Evolutionary conservation across 2,797 vertebrate genomes (phyloP).

Genomic region (Crotalus adamanteus): DNA sequence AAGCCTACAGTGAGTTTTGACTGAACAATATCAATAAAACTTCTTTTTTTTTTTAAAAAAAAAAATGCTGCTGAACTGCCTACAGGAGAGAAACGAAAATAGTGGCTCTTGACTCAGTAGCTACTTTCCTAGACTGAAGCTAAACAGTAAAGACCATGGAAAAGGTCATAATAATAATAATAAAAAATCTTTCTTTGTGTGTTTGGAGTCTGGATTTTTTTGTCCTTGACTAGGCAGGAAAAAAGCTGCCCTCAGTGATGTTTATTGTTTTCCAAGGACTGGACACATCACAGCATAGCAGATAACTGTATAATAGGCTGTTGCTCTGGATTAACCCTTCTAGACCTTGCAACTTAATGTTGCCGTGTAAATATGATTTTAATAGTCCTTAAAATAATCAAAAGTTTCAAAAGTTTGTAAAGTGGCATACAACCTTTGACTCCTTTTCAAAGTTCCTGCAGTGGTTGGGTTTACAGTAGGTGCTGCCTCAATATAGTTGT

Average conservation of each 20-base stretch:
- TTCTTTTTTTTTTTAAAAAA: background rate
- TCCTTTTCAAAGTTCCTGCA: background rate
- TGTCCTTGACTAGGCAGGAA: background rate
- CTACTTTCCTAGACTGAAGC: background rate
- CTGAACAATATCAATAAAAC: constrained; percentile 15
- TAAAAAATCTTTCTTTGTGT: background rate
- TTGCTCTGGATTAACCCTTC: background rate
- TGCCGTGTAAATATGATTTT: background rate
- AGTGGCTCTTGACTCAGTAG: background rate
- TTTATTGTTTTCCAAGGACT: background rate
- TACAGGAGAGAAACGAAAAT: background rate
- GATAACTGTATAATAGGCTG: background rate
- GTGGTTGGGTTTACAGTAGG: background rate
- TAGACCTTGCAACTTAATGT: background rate
- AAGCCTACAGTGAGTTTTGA: constrained; percentile 21
- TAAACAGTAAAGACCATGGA: background rate
- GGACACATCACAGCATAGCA: background rate
- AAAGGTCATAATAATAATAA: background rate
- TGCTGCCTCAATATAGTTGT: background rate
- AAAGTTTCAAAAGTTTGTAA: background rate
- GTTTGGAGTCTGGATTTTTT: background rate
- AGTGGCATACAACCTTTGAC: background rate
- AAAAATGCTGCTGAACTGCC: background rate
- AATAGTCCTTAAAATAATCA: background rate
- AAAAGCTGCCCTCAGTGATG: background rate